Conservation (phyloP, 2,888 invertebrate genomes). For the Dynastes maya region DNA sequence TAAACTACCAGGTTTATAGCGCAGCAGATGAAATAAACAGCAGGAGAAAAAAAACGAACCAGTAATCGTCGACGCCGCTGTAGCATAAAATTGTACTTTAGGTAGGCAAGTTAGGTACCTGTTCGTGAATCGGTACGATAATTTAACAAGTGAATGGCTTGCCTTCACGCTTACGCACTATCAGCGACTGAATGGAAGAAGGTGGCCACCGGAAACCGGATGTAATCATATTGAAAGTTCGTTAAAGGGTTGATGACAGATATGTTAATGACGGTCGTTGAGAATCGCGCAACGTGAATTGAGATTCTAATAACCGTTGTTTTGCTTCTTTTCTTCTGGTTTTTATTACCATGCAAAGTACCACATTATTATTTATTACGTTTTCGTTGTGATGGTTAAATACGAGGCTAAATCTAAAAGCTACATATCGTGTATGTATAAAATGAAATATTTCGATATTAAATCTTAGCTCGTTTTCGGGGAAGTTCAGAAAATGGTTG, state of each 20-base stretch:
- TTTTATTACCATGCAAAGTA: no score
- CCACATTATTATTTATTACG: no score
- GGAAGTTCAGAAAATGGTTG: no score
- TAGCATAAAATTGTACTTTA: slow-evolving; percentile 33
- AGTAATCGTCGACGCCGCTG: slow-evolving; percentile 11
- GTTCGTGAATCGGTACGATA: slow-evolving; percentile 24
- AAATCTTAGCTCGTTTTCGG: no score
- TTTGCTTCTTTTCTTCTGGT: neutral
- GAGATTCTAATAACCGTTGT: neutral
- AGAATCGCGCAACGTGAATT: slow-evolving; percentile 2
- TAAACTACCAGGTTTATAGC: slow-evolving; percentile 4
- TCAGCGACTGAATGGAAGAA: slow-evolving; percentile 15
- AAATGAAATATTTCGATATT: no score
- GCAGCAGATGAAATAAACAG: neutral
- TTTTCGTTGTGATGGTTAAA: no score
- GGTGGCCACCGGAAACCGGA: slow-evolving; percentile 60
- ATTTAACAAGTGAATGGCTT: slow-evolving; percentile 44
- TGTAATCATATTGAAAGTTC: slow-evolving; percentile 59
- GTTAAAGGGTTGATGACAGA: slow-evolving; percentile 57
- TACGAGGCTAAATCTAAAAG: no score
- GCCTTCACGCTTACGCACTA: slow-evolving; percentile 23
- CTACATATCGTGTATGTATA: no score
- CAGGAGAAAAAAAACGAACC: slow-evolving; percentile 5
- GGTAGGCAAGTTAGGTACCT: slow-evolving; percentile 24
- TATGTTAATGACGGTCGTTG: slow-evolving; percentile 47